phyloP scores from a whole-genome alignment of 1,140 invertebrate genomes.

The Temnothorax nylanderi region DNA sequence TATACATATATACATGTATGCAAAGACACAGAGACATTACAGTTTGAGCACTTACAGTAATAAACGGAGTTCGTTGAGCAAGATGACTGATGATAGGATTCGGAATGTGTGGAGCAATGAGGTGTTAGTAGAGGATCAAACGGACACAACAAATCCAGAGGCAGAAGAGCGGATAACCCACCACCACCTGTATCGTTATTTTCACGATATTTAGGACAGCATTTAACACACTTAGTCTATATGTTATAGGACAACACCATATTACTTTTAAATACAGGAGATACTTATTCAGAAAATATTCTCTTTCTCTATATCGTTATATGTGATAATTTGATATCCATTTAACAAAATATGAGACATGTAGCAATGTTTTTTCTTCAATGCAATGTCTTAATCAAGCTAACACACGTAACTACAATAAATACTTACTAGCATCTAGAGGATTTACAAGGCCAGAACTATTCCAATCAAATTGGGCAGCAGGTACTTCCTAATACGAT shows the following conservation, averaged over 20 bases:
- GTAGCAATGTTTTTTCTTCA: not conserved
- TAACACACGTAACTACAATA: conserved; percentile 12
- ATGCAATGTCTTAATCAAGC: not conserved
- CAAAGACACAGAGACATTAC: conserved; percentile 65
- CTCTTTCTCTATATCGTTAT: not conserved
- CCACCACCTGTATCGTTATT: conserved; percentile 80
- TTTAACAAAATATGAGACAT: not conserved
- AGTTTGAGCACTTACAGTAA: conserved; percentile 83
- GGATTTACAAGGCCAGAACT: conserved; percentile 89
- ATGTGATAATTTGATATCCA: not conserved
- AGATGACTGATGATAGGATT: conserved; percentile 85
- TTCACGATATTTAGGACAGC: conserved; percentile 52
- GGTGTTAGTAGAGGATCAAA: conserved; percentile 85
- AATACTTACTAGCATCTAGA: conserved; percentile 88
- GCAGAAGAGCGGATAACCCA: conserved; percentile 84
- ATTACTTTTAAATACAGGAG: not conserved
- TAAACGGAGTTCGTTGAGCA: conserved; percentile 84
- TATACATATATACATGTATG: not conserved
- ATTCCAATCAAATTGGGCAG: conserved; percentile 89
- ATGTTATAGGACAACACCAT: conserved; percentile 14
- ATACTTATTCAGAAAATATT: not conserved
- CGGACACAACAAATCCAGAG: conserved; percentile 84
- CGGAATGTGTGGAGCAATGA: conserved; percentile 84
- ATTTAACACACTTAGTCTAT: not conserved
- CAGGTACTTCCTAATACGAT: conserved; percentile 86